Conservation (phyloP, 2,888 invertebrate species). For the Aphrophora alni region DNA sequence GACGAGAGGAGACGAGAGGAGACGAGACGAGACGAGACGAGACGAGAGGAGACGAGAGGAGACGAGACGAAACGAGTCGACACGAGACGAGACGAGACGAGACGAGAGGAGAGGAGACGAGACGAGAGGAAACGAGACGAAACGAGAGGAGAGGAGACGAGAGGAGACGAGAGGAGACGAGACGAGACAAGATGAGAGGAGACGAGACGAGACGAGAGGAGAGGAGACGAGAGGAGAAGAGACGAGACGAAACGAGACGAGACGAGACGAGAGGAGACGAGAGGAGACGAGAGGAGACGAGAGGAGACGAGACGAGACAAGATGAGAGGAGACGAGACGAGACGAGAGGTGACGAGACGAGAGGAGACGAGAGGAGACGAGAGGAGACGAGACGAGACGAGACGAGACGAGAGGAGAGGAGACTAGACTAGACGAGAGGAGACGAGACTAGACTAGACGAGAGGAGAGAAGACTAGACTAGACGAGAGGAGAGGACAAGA, state of each 20-base stretch:
- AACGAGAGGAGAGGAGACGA: neutral
- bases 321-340: no score
- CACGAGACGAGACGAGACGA: constrained; percentile 7
- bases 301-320: no score
- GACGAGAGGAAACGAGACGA: no score
- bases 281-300: neutral
- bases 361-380: no score
- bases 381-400: no score
- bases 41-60: neutral
- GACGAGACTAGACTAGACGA: no score
- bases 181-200: no score
- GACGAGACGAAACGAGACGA: constrained; percentile 8
- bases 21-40: neutral
- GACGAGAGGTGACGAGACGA: no score
- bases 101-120: neutral
- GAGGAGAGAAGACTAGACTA: no score
- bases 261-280: neutral
- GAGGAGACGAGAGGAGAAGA: constrained; percentile 7
- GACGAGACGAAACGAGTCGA: neutral
- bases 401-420: no score
- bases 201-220: constrained; percentile 10
- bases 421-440: no score
- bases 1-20: neutral
- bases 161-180: neutral
- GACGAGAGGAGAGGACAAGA: no score